These are phyloP conservation scores for Ecliptopera silaceata DNA, from an alignment of 2,888 invertebrate species.

Conservation along the genomic window DNA sequence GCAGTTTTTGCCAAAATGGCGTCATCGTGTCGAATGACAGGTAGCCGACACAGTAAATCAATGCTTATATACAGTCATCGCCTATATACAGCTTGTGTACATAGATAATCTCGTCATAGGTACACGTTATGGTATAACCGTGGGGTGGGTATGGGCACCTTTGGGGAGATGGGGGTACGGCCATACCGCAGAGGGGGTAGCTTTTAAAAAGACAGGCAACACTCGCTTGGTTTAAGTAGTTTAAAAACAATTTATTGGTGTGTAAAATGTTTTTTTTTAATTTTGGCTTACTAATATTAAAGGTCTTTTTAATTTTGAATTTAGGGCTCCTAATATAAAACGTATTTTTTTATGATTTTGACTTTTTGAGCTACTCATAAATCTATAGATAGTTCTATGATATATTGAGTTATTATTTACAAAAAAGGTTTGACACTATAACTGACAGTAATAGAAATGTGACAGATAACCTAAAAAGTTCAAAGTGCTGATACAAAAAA, in stretches of 20 bases:
- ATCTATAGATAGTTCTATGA: too few species aligned
- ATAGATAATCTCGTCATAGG: slow-evolving; percentile 82
- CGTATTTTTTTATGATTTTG: too few species aligned
- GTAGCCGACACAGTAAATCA: slow-evolving; percentile 75
- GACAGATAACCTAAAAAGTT: too few species aligned
- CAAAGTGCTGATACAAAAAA: too few species aligned
- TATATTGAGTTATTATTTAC: too few species aligned
- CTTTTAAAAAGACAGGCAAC: slow-evolving; percentile 78
- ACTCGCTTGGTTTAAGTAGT: slow-evolving; percentile 34
- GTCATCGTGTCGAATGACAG: slow-evolving; percentile 73
- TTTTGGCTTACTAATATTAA: too few species aligned
- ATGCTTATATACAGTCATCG: slow-evolving; percentile 75
- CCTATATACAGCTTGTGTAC: slow-evolving; percentile 62
- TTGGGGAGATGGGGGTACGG: slow-evolving; percentile 42
- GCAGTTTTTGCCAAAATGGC: slow-evolving; percentile 29
- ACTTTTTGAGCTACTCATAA: too few species aligned
- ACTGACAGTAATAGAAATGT: too few species aligned
- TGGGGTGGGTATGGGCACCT: slow-evolving; percentile 61
- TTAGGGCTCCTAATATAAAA: too few species aligned
- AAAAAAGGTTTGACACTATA: too few species aligned
- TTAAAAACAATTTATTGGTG: background rate
- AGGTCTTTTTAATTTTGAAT: too few species aligned
- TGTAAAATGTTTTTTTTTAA: background rate
- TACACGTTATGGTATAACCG: slow-evolving; percentile 82
- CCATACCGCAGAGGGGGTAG: slow-evolving; percentile 68